Evolutionary conservation across 1,140 invertebrate genomes (phyloP), one percentile per base, ranked within the genome.

Genomic region (Aphelenchoides fujianensis): DNA sequence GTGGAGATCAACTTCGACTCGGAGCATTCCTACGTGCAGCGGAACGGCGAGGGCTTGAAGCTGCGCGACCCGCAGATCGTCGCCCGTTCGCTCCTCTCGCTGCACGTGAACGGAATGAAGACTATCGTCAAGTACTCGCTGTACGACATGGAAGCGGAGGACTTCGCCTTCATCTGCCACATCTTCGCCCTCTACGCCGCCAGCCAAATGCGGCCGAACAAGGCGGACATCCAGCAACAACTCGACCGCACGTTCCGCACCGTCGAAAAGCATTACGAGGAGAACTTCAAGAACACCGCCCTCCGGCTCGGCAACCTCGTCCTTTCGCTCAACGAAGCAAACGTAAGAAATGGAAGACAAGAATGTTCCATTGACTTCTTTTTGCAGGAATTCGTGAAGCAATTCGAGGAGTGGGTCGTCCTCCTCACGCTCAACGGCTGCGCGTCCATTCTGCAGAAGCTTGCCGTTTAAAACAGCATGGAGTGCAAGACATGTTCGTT

Each of bases 401-500:
- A 59, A 32, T 23, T 59, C 55, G 55, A 59, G 19, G 55, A 59
- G 55, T 59, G 55, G 55, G 55, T 59, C 12, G 55, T 59, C 55
- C 34, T 59, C 7, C 19, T 59, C 27, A 59, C 55, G 23, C 19
- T 59, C 12, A 59, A 59, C 34, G 55, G 55, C 7, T 59, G 55
- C 34, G 41, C 23, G 12, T 23, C 41, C 41, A 48, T 23, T 23
- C 12, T 48, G 23, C 41, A 48, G 41, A 48, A 48, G 23, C 41
- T 48, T 48, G 23, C 41, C 23, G n/a, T n/a, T n/a, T n/a, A n/a
- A n/a, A n/a, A n/a, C n/a, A n/a, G n/a, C n/a, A n/a, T n/a, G n/a
- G n/a, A n/a, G n/a, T n/a, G n/a, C n/a, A n/a, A n/a, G n/a, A n/a
- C n/a, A n/a, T n/a, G n/a, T n/a, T n/a, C n/a, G n/a, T n/a, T n/a